Evolutionary conservation across 2,113 vertebrate species (phyloP).

Genomic region (Lucifuga dentata): DNA sequence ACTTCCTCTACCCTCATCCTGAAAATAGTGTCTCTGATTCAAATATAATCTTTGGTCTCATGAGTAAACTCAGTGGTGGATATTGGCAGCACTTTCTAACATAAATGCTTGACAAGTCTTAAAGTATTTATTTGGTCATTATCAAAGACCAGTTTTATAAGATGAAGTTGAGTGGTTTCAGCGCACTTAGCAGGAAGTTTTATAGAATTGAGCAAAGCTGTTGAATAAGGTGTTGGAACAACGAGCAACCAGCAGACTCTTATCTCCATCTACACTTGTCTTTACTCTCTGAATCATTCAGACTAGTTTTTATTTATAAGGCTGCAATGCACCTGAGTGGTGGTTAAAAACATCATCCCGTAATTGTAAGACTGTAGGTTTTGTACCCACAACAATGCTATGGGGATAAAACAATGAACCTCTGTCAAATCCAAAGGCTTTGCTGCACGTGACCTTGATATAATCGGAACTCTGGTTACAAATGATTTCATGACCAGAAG

Average conservation of each 20-base stretch:
- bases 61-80: neutral
- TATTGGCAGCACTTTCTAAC: slow-evolving; percentile 13
- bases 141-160: slow-evolving; percentile 52
- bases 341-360: neutral
- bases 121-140: slow-evolving; percentile 61
- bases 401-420: neutral
- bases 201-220: slow-evolving; percentile 36
- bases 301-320: neutral
- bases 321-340: neutral
- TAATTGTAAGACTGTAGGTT: neutral
- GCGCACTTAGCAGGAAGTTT: slow-evolving; percentile 28
- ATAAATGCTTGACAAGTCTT: slow-evolving; percentile 32
- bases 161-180: slow-evolving; percentile 16
- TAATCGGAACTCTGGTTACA: too few species aligned
- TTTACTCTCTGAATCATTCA: neutral
- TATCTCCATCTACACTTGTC: neutral
- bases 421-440: neutral
- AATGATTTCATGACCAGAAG: too few species aligned
- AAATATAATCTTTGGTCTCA: slow-evolving; percentile 4
- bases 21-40: slow-evolving; percentile 12
- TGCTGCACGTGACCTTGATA: neutral
- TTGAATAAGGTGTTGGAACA: slow-evolving; percentile 12
- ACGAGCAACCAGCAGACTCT: neutral
- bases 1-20: slow-evolving; percentile 5
- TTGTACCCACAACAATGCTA: neutral